These are phyloP conservation scores for Zele albiditarsus DNA, from an alignment of 2,888 invertebrate genomes.

Conservation along the genomic window DNA sequence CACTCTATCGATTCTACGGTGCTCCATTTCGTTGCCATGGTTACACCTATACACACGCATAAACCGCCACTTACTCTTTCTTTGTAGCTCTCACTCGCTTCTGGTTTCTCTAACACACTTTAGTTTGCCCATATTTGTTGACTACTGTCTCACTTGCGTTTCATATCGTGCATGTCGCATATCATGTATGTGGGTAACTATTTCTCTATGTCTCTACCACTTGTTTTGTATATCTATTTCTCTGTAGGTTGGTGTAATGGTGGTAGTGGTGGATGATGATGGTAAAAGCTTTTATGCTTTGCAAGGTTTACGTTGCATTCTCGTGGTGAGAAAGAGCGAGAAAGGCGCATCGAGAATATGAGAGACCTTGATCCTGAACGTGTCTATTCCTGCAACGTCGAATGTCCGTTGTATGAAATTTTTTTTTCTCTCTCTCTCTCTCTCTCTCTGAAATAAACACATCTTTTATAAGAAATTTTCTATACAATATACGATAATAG, in stretches of 20 bases:
- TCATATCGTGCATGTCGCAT: background rate
- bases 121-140: constrained; percentile 1
- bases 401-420: background rate
- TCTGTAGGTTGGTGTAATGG: background rate
- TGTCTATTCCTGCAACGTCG: constrained; percentile 9
- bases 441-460: too few species aligned
- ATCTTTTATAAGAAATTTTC: too few species aligned
- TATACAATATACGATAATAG: too few species aligned
- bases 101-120: background rate
- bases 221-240: background rate
- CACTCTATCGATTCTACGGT: constrained; percentile 46
- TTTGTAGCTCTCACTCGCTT: constrained; percentile 17
- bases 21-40: constrained; percentile 66
- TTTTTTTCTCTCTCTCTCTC: too few species aligned
- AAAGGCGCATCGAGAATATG: constrained; percentile 51
- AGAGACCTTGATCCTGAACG: constrained; percentile 66
- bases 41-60: constrained; percentile 56
- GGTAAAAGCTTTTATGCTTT: constrained; percentile 13
- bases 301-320: constrained; percentile 40
- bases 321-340: constrained; percentile 38
- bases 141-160: background rate
- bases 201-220: too few species aligned
- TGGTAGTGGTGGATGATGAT: background rate
- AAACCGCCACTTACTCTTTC: constrained; percentile 20
- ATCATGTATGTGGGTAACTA: too few species aligned